Base-by-base conservation (phyloP, 1,140 invertebrate species). In the Elysia chlorotica region DNA sequence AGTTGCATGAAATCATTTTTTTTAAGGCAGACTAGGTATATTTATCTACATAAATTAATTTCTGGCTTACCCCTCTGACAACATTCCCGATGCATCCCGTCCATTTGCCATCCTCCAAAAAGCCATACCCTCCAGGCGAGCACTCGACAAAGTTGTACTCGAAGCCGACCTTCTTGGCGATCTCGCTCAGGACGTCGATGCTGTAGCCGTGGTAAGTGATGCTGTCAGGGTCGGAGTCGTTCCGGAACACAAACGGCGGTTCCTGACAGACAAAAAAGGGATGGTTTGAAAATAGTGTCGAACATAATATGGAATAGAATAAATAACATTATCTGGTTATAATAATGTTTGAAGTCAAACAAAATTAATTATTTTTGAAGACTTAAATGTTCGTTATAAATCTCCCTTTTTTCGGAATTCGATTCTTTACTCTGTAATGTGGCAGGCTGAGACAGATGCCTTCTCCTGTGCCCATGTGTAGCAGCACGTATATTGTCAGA, bases 61-160 rank as follows among this genome's bases (percentile, higher is more conserved):
- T n/a, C n/a, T n/a, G n/a, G n/a, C 75, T 71, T 63, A 80, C 77
- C 77, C 77, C 77, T 65, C 67, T 65, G 19, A 77, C 37, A 10
- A 79, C 71, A 30, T 78, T 74, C 5, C 78, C 78, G 19, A 79
- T 76, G 25, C 75, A 76, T 2, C 78, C 78, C 23, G 37, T 73
- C 78, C 76, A 78, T 1, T 19, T 36, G 17, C 69, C 65, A 35
- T 78, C 38, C 28, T n/a, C 21, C 4, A 74, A 28, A 4, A 53
- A 56, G 3, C 78, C 78, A 37, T 76, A 81, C 5, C 62, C 61
- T 10, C 73, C 73, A 25, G 66, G 57, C 14, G 71, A 41, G 36
- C 75, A 76, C 65, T 77, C 74, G 6, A 37, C 38, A 1, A 79
- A 71, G 28, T 62, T 75, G 67, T 62, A 81, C 4, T 48, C 56